These are phyloP conservation scores for Trachelus iudaicus DNA, from an alignment of 2,888 invertebrate species.

Conservation along the genomic window DNA sequence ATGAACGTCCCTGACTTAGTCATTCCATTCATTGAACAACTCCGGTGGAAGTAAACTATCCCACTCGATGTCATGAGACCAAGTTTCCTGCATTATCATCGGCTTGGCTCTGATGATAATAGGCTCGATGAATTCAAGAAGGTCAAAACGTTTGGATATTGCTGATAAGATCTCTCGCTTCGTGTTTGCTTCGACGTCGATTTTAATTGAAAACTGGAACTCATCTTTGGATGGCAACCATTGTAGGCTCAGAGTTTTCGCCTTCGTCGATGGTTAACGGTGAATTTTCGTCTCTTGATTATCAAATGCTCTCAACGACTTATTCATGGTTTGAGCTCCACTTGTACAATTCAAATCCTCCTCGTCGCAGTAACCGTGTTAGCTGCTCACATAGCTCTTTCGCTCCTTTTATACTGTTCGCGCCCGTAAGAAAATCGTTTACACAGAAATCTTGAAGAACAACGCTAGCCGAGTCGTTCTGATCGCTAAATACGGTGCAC, in stretches of 20 bases:
- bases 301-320: background rate
- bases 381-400: background rate
- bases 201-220: constrained; percentile 10
- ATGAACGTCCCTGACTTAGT: background rate
- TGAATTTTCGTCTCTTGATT: no score
- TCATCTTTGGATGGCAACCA: constrained; percentile 6
- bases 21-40: constrained; percentile 4
- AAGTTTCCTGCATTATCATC: constrained; percentile 9
- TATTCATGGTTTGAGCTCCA: constrained; percentile 1
- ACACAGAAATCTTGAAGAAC: background rate
- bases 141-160: constrained; percentile 15
- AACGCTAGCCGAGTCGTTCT: background rate
- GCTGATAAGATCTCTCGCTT: constrained; percentile 19
- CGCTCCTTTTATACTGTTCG: background rate
- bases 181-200: background rate
- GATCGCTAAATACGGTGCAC: constrained; percentile 1
- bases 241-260: constrained; percentile 14
- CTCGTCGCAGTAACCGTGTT: background rate
- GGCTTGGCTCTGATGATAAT: constrained; percentile 2
- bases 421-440: background rate
- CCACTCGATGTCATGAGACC: background rate
- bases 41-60: constrained; percentile 4
- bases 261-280: background rate
- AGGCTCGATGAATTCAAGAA: constrained; percentile 11
- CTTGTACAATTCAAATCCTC: no score